A percentile compares a stretch with the other conserved stretches of the same genome.
Conservation (phyloP, 92 coral and sea anemone species). For the Blastomussa wellsi region DNA sequence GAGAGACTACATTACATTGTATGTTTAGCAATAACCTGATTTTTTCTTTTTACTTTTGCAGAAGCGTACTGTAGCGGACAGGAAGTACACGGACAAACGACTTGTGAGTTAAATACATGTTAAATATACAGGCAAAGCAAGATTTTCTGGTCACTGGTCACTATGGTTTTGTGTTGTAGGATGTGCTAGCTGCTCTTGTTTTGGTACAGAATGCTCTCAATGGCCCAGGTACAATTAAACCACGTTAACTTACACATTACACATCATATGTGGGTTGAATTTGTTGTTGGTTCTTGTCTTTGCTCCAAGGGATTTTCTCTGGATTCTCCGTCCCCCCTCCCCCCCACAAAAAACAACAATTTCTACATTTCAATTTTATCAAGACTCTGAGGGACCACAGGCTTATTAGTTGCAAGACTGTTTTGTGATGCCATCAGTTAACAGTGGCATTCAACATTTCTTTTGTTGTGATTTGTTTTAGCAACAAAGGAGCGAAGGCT, state of each 20-base stretch:
- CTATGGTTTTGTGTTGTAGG: constrained; percentile 48
- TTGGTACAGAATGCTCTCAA: constrained; percentile 91
- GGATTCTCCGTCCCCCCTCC: too few relatives aligned
- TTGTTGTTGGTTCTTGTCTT: too few relatives aligned
- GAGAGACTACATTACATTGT: too few relatives aligned
- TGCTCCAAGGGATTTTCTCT: too few relatives aligned
- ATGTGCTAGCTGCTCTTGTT: constrained; percentile 93
- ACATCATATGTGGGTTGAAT: too few relatives aligned
- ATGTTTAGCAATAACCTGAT: neutral
- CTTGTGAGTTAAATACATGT: constrained; percentile 64
- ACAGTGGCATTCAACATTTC: neutral
- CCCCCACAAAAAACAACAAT: too few relatives aligned
- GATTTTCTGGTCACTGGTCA: neutral
- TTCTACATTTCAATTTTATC: too few relatives aligned
- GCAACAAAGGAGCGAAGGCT: constrained; percentile 94
- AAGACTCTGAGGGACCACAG: too few relatives aligned
- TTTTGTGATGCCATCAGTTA: too few relatives aligned
- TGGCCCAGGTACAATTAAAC: constrained; percentile 89
- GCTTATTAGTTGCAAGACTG: too few relatives aligned
- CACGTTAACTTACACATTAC: too few relatives aligned
- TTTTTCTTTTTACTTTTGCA: constrained; percentile 17
- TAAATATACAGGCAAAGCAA: neutral
- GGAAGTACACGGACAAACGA: constrained; percentile 94
- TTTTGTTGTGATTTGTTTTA: constrained; percentile 34
- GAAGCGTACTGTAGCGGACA: constrained; percentile 95